These are phyloP conservation scores for Nesogale talazaci DNA, from an alignment of 2,113 vertebrate genomes.

Conservation along the genomic window DNA sequence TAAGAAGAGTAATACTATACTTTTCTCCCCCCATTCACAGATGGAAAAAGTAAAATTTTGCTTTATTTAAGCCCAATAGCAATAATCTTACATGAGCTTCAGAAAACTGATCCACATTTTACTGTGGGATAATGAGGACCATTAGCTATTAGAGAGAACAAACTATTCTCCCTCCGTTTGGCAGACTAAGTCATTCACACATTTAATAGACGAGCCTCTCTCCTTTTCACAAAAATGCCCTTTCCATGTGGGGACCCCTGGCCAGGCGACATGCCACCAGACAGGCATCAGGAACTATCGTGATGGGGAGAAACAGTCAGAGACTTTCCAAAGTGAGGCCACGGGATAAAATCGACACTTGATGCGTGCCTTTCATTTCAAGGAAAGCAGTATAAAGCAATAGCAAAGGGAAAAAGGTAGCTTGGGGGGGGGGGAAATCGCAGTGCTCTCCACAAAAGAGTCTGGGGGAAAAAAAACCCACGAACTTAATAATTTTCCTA, in stretches of 20 bases:
- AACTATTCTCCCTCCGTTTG: conserved; percentile 76
- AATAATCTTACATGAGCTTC: conserved; percentile 76
- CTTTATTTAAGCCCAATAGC: conserved; percentile 77
- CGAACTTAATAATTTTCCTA: conserved; percentile 81
- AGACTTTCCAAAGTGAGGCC: conserved; percentile 76
- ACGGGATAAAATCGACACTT: conserved; percentile 76
- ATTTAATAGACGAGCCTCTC: conserved; percentile 72
- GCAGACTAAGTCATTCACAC: conserved; percentile 72
- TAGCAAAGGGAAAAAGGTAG: conserved; percentile 72
- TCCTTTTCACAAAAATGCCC: conserved; percentile 60
- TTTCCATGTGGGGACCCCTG: conserved; percentile 53
- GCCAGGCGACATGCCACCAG: conserved; percentile 64
- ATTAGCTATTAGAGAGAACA: conserved; percentile 81
- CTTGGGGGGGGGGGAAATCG: conserved; percentile 56
- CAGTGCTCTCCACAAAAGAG: conserved; percentile 76
- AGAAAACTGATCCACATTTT: conserved; percentile 78
- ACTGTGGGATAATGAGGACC: conserved; percentile 77
- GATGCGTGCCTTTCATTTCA: conserved; percentile 76
- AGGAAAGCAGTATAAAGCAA: conserved; percentile 77
- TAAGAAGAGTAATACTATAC: conserved; percentile 77
- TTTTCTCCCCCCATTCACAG: conserved; percentile 77
- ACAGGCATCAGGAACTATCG: conserved; percentile 69
- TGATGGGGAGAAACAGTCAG: conserved; percentile 61
- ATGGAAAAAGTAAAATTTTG: conserved; percentile 77
- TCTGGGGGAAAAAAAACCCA: conserved; percentile 78